Percentiles rank a stretch among this genome's conserved stretches.
phyloP scores from a whole-genome alignment of 2,888 invertebrate species.

The Morpho achilles region DNA sequence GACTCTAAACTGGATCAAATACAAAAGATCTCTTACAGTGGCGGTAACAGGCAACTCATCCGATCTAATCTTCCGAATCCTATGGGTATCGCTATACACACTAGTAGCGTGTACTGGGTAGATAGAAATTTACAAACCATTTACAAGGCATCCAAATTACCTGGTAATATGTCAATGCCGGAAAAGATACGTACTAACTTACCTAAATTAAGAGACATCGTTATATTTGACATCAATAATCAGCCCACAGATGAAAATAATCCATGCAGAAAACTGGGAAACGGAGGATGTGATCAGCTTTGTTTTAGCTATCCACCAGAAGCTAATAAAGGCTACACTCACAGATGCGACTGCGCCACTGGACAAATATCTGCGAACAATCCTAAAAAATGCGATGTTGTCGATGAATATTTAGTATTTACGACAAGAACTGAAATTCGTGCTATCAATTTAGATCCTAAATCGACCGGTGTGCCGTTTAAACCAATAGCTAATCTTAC shows the following conservation, averaged over 20 bases:
- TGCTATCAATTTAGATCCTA: slow-evolving; percentile 92
- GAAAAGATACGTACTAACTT: slow-evolving; percentile 89
- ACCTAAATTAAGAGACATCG: slow-evolving; percentile 92
- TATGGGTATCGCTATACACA: slow-evolving; percentile 94
- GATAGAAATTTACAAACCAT: slow-evolving; percentile 93
- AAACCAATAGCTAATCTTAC: slow-evolving; percentile 91
- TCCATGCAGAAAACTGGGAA: slow-evolving; percentile 87
- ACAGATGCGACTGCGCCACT: slow-evolving; percentile 94
- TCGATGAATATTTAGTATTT: slow-evolving; percentile 94
- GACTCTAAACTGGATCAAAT: slow-evolving; percentile 97
- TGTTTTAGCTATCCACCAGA: slow-evolving; percentile 95
- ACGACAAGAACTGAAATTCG: slow-evolving; percentile 96
- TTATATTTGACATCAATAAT: slow-evolving; percentile 92
- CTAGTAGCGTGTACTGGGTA: slow-evolving; percentile 94
- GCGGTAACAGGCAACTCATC: slow-evolving; percentile 89
- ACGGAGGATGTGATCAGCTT: slow-evolving; percentile 94
- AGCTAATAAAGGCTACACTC: slow-evolving; percentile 70
- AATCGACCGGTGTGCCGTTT: slow-evolving; percentile 90
- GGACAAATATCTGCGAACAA: slow-evolving; percentile 85
- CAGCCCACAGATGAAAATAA: slow-evolving; percentile 92
- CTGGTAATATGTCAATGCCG: slow-evolving; percentile 84
- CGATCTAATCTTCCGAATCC: slow-evolving; percentile 94
- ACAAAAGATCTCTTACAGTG: slow-evolving; percentile 92
- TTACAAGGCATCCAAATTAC: slow-evolving; percentile 88
- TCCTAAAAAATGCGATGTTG: slow-evolving; percentile 87